Conservation (phyloP, 2,113 vertebrate genomes). For the Seriola dumerili region DNA sequence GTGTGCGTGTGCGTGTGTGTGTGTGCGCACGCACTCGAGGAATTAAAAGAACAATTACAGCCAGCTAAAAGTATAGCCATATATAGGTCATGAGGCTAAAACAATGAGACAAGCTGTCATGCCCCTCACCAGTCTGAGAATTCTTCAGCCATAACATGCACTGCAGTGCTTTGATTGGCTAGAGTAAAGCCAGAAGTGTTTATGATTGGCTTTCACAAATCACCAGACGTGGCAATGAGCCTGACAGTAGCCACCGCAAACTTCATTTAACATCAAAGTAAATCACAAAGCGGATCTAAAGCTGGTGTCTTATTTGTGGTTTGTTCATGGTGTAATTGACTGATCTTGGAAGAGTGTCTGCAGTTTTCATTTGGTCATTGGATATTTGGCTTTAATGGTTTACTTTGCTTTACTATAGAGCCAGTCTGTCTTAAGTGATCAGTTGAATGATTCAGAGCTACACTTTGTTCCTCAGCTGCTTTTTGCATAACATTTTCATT, state of each 20-base stretch:
- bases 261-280: conserved; percentile 7
- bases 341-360: neutral
- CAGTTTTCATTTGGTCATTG: neutral
- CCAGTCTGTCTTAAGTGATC: neutral
- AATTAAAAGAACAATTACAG: conserved; percentile 55
- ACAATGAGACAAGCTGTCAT: conserved; percentile 76
- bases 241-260: neutral
- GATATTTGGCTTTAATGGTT: neutral
- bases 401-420: neutral
- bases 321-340: neutral
- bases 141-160: conserved; percentile 47
- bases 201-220: conserved; percentile 66
- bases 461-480: neutral
- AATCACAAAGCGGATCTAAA: conserved; percentile 27
- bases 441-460: neutral
- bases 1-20: conserved; percentile 12
- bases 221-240: conserved; percentile 57
- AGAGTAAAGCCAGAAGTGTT: conserved; percentile 15
- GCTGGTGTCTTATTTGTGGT: neutral
- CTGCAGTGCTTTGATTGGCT: conserved; percentile 60
- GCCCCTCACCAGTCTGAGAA: conserved; percentile 44
- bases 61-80: conserved; percentile 30
- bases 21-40: conserved; percentile 9
- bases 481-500: neutral
- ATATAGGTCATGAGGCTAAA: conserved; percentile 82